Conservation (phyloP, 2,797 vertebrate genomes). For the Enteromius paludinosus region DNA sequence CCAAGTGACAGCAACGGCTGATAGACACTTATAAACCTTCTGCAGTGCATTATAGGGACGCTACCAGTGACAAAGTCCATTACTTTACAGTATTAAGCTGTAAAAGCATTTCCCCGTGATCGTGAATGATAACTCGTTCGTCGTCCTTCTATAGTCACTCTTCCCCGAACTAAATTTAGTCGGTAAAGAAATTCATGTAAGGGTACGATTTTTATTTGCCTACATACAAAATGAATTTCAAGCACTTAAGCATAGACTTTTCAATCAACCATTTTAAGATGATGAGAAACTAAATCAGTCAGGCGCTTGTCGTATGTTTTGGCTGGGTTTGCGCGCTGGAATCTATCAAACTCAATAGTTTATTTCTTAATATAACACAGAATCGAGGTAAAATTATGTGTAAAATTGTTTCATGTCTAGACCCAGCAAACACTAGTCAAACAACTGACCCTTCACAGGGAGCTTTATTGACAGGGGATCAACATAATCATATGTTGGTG, state of each 20-base stretch:
- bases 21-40: conserved; percentile 38
- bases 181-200: neutral
- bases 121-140: conserved; percentile 1
- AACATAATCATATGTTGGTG: neutral
- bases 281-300: neutral
- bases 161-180: neutral
- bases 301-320: neutral
- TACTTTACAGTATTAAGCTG: conserved; percentile 40
- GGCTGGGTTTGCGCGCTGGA: conserved; percentile 17
- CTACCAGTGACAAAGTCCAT: conserved; percentile 1
- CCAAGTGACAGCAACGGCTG: conserved; percentile 1
- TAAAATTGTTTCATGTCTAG: conserved; percentile 13
- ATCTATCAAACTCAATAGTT: conserved; percentile 11
- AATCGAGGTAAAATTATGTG: neutral
- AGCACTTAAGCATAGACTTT: neutral
- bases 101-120: conserved; percentile 32
- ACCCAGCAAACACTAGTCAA: conserved; percentile 23
- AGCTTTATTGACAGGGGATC: neutral
- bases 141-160: neutral
- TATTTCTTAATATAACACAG: neutral
- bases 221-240: neutral
- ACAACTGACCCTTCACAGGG: neutral
- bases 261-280: neutral
- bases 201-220: neutral
- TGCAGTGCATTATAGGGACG: conserved; percentile 35